Evolutionary conservation across 2,888 invertebrate genomes (phyloP), one percentile per base, ranked within the genome.

Genomic region (Candidula unifasciata): DNA sequence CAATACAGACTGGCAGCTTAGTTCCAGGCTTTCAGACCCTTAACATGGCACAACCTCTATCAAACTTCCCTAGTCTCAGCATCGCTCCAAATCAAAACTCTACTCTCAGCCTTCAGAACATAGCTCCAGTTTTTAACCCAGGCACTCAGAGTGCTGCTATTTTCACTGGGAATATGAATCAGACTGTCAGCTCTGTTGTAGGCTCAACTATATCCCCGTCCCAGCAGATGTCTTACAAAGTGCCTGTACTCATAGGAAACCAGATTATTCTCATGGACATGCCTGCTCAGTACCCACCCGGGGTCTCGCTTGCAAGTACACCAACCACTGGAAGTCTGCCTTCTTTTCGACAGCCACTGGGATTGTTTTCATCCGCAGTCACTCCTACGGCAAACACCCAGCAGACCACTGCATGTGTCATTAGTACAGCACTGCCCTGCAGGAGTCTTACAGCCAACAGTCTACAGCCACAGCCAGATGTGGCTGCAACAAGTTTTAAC

Each of bases 241-340:
- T 79, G 27, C 68, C 79, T n/a, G 66, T 79, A 16, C 79, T 68
- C 18, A 16, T 79, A 2, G 79, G 79, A 37, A 79, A 79, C 37
- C 79, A 79, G 44, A 44, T 79, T 44, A 37, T 79, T 18, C 3
- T 79, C 27, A 68, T 79, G 66, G 66, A 79, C n/a, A 24, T 66
- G 44, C 79, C 64, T 27, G 30, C 57, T 64, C 64, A 60, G 13
- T 44, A 30, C 37, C 66, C 21, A 27, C n/a, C 79, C 27, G 52
- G 44, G 3, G 27, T 44, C 18, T 37, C 64, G 27, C 60, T 37
- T 27, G 24, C 60, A 60, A 78, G 35, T 35, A 37, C n/a, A n/a
- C 35, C 64, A 33, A 0, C 35, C 8, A 64, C 60, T n/a, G 13
- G 33, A 21, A 37, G n/a, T n/a, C n/a, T 78, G 33, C n/a, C 77